Conservation (phyloP, 2,113 vertebrate genomes). For the Myodes glareolus region DNA sequence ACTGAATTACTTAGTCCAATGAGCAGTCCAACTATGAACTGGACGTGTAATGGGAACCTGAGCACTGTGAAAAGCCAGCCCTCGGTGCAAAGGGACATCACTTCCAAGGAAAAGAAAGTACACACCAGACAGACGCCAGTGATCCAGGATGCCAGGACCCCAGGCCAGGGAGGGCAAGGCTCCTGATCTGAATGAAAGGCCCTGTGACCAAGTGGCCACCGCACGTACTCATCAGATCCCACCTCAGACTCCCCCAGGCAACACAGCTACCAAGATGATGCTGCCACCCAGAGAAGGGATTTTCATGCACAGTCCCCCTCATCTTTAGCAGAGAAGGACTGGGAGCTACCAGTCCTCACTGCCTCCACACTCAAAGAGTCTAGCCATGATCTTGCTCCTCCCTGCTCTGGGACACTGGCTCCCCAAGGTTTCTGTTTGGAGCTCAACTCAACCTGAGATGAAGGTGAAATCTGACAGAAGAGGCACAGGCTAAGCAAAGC, state of each 20-base stretch:
- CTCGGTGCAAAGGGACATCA: fast-evolving
- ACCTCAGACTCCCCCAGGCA: fast-evolving
- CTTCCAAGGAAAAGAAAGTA: neutral
- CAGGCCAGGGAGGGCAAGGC: neutral
- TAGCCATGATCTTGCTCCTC: neutral
- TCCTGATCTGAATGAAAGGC: neutral
- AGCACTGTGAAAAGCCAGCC: neutral
- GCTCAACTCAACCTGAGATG: neutral
- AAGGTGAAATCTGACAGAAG: neutral
- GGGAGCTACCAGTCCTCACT: fast-evolving
- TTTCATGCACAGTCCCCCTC: fast-evolving
- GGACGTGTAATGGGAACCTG: fast-evolving
- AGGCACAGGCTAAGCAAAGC: no score
- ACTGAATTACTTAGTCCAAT: neutral
- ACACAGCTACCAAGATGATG: neutral
- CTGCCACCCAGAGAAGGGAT: neutral
- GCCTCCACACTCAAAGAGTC: neutral
- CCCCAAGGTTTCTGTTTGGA: neutral
- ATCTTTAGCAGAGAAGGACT: fast-evolving
- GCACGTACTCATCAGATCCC: neutral
- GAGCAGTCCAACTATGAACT: neutral
- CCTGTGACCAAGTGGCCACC: neutral
- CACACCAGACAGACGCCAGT: neutral
- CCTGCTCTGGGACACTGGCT: neutral
- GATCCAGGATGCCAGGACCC: neutral